phyloP scores from a whole-genome alignment of 1,140 invertebrate species.

The Diplogasteroides magnus region DNA sequence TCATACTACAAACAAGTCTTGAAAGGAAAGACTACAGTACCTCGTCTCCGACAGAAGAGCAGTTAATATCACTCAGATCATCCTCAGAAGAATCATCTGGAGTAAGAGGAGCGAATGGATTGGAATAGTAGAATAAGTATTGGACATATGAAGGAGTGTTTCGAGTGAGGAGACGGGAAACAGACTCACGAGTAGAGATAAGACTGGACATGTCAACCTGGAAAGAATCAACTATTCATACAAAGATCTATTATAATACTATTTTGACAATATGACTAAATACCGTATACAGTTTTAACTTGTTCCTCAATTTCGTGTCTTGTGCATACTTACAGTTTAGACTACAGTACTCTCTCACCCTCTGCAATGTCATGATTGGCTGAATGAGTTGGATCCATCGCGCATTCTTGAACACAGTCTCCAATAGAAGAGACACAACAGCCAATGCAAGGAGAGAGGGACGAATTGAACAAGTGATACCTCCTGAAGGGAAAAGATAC shows the following conservation, averaged over 20 bases:
- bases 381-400: neutral
- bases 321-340: neutral
- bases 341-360: neutral
- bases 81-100: neutral
- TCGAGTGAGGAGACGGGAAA: neutral
- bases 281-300: no score
- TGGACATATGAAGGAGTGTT: neutral
- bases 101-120: neutral
- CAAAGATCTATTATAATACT: no score
- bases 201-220: neutral
- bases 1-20: no score
- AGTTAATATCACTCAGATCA: no score
- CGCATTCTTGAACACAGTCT: neutral
- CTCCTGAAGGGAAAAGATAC: no score
- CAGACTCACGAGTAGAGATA: neutral
- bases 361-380: neutral
- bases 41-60: no score
- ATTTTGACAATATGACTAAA: no score
- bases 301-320: neutral
- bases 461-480: neutral
- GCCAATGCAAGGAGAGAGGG: neutral
- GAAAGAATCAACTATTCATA: neutral
- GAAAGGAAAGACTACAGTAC: no score
- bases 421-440: neutral
- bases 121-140: neutral